Conservation (phyloP, 1,140 invertebrate species). For the Caenorhabditis latens region DNA sequence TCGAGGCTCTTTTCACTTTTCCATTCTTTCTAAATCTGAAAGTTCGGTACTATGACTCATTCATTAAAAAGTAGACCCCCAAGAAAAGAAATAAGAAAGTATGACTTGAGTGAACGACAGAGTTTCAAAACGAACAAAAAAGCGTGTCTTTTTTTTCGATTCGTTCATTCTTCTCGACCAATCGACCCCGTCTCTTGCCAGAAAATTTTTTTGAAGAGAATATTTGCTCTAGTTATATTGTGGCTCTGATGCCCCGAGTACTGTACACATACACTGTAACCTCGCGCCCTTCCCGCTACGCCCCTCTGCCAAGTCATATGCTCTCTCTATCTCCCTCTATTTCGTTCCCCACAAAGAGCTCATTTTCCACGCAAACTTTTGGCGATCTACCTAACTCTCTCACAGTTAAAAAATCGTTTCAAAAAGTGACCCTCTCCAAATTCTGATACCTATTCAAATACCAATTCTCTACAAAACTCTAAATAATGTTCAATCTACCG, state of each 20-base stretch:
- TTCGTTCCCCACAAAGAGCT: not conserved
- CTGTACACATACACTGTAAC: conserved; percentile 56
- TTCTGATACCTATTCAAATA: too few species aligned
- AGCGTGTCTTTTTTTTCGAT: conserved; percentile 6
- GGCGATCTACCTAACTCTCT: conserved; percentile 31
- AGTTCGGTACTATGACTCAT: not conserved
- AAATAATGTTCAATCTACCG: conserved; percentile 30
- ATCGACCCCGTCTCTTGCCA: conserved; percentile 41
- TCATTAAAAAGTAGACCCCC: not conserved
- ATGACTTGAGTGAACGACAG: conserved; percentile 4
- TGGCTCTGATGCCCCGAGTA: conserved; percentile 53
- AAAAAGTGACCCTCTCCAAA: conserved; percentile 11
- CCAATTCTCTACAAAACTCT: not conserved
- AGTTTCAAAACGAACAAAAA: conserved; percentile 40
- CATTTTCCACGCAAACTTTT: conserved; percentile 51
- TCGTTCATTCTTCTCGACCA: conserved; percentile 21
- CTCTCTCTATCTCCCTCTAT: conserved; percentile 9
- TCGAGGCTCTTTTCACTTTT: not conserved
- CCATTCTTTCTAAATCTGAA: not conserved
- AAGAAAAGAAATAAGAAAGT: not conserved
- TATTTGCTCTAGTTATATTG: conserved; percentile 56
- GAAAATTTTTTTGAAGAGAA: not conserved
- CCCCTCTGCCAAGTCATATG: conserved; percentile 55
- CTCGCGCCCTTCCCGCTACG: conserved; percentile 31
- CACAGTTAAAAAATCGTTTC: not conserved